phyloP scores from a whole-genome alignment of 2,797 vertebrate species.

The Botia almorhae region DNA sequence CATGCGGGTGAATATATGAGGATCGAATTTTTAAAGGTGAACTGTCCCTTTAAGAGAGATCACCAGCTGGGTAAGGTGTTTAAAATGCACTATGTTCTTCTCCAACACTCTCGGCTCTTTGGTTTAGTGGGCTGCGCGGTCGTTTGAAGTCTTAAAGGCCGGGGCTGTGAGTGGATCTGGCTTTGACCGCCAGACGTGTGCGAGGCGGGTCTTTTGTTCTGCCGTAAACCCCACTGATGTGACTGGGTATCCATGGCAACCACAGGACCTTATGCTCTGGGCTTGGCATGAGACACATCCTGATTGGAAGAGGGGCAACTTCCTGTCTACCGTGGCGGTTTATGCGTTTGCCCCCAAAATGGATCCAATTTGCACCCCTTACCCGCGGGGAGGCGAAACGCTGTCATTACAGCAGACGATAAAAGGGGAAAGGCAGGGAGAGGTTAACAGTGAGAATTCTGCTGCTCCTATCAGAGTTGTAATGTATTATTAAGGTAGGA shows the following conservation, averaged over 20 bases:
- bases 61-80: constrained; percentile 55
- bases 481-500: constrained; percentile 59
- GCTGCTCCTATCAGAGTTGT: constrained; percentile 47
- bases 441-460: constrained; percentile 61
- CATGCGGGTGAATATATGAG: not conserved
- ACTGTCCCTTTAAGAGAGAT: constrained; percentile 47
- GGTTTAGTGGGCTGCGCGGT: constrained; percentile 56
- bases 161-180: constrained; percentile 25
- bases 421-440: constrained; percentile 33
- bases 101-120: constrained; percentile 23
- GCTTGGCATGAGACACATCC: constrained; percentile 66
- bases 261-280: constrained; percentile 47
- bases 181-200: constrained; percentile 63
- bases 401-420: constrained; percentile 56
- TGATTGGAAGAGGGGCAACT: constrained; percentile 23
- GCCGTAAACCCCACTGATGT: constrained; percentile 60
- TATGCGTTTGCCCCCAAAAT: constrained; percentile 44
- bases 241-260: constrained; percentile 75
- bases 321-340: not conserved
- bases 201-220: constrained; percentile 60
- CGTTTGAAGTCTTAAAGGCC: constrained; percentile 71
- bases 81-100: constrained; percentile 58
- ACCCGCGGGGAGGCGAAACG: constrained; percentile 29
- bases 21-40: not conserved
- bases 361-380: constrained; percentile 45